Percentiles rank a stretch among this genome's conserved stretches.
Conservation (phyloP, 2,797 vertebrate species). For the Myotis planiceps region DNA sequence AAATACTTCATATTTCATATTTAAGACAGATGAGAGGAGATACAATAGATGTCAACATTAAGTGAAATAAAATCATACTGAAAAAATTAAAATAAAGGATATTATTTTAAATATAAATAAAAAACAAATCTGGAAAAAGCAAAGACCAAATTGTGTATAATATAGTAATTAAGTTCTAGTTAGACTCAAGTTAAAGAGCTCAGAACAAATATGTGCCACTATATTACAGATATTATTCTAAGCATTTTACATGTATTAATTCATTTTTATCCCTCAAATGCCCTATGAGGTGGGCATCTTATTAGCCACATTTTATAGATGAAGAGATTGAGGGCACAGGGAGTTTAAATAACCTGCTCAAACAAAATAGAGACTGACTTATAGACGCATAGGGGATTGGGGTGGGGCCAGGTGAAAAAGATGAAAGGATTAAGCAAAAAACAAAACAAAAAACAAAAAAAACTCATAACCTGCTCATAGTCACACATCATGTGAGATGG, state of each 20-base stretch:
- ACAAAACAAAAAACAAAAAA: neutral
- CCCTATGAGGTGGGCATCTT: neutral
- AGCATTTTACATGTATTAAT: neutral
- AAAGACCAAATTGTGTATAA: neutral
- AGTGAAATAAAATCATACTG: neutral
- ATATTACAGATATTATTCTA: neutral
- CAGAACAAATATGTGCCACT: neutral
- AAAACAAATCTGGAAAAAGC: slow-evolving; percentile 9
- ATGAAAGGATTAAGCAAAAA: neutral
- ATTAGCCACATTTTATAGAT: neutral
- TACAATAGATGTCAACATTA: neutral
- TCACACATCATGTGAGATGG: neutral
- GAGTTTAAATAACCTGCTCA: neutral
- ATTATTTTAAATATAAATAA: neutral
- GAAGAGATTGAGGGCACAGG: neutral
- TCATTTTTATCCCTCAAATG: neutral
- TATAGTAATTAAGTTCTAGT: neutral
- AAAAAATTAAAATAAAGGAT: neutral
- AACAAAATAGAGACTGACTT: neutral
- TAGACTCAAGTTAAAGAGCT: neutral
- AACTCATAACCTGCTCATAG: neutral
- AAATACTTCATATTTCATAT: neutral
- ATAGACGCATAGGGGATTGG: neutral
- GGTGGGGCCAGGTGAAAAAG: neutral
- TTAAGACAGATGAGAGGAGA: slow-evolving; percentile 20